Conservation (phyloP, 2,113 vertebrate species). For the Recurvirostra avosetta region DNA sequence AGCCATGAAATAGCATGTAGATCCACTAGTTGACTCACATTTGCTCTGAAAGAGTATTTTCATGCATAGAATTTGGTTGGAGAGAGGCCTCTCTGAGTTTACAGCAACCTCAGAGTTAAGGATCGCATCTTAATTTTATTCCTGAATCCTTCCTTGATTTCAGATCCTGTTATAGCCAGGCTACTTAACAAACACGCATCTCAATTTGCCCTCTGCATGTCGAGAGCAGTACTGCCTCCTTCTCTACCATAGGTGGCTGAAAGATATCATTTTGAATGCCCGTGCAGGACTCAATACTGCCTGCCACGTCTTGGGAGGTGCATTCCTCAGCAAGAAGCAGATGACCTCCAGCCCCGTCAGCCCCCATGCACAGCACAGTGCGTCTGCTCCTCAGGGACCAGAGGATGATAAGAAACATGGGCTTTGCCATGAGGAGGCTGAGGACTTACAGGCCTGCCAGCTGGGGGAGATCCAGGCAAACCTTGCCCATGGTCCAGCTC, state of each 20-base stretch:
- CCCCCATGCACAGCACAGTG: rapidly evolving
- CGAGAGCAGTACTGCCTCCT: background rate
- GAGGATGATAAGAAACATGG: background rate
- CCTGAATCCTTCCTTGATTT: background rate
- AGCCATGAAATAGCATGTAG: background rate
- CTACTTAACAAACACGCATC: background rate
- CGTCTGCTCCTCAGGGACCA: background rate
- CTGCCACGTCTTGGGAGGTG: background rate
- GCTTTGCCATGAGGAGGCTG: background rate
- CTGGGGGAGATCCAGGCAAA: background rate
- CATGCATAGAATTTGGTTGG: background rate
- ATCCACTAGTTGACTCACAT: background rate
- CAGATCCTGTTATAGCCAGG: background rate
- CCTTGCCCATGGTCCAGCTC: background rate
- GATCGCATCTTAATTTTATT: background rate
- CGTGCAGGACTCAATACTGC: background rate
- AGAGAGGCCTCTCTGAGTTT: background rate
- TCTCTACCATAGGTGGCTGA: background rate
- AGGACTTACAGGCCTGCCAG: background rate
- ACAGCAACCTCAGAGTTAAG: background rate
- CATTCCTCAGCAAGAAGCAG: background rate
- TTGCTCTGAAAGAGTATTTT: background rate
- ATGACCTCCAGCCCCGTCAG: background rate
- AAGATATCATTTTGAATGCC: background rate
- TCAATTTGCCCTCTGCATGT: background rate